Evolutionary conservation across 2,888 invertebrate genomes (phyloP).

Genomic region (Branchellion lobata): DNA sequence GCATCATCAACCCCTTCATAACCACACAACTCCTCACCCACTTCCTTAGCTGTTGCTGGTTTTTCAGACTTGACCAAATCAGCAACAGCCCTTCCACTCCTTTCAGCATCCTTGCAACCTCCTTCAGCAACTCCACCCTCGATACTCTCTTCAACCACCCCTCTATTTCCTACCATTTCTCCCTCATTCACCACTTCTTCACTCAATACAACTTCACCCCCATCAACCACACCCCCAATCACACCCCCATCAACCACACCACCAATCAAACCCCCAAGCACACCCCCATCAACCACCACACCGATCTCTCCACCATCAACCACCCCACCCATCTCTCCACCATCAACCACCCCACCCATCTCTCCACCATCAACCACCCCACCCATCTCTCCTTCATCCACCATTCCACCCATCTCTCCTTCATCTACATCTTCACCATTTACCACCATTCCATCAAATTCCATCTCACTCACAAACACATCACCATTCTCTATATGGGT

Average conservation of each 20-base stretch:
- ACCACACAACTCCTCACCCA: no score
- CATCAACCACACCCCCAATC: background rate
- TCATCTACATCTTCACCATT: background rate
- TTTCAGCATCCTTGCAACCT: constrained; percentile 11
- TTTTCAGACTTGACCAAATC: no score
- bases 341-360: background rate
- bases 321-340: constrained; percentile 9
- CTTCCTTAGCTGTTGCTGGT: no score
- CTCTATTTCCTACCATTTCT: background rate
- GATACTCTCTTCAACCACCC: no score
- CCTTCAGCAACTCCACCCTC: no score
- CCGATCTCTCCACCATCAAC: background rate
- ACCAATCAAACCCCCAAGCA: background rate
- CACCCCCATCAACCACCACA: background rate
- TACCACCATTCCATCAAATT: background rate
- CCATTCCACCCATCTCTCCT: constrained; percentile 9
- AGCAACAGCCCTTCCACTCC: constrained; percentile 6
- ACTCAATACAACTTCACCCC: background rate
- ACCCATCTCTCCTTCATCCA: background rate
- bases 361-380: background rate
- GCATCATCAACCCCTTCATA: no score
- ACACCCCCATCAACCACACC: background rate
- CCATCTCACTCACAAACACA: background rate
- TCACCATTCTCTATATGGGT: background rate
- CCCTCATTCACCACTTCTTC: background rate